Conservation (phyloP, 2,888 invertebrate genomes). For the Osmoderma eremita region DNA sequence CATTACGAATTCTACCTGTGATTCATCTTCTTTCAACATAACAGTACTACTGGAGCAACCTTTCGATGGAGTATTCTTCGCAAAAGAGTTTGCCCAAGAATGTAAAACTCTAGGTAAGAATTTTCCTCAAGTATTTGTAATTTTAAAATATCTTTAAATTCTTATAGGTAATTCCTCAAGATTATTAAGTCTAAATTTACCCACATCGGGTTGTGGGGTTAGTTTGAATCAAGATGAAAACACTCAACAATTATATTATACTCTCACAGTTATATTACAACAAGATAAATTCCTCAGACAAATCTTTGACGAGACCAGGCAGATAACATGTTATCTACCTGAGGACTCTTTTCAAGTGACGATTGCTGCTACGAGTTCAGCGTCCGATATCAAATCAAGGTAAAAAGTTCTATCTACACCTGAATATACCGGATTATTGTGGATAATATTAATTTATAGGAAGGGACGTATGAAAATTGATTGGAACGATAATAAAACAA, state of each 20-base stretch:
- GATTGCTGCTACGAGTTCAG: constrained; percentile 67
- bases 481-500: constrained; percentile 62
- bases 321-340: constrained; percentile 71
- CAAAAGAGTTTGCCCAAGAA: constrained; percentile 79
- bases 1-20: constrained; percentile 71
- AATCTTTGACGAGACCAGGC: constrained; percentile 75
- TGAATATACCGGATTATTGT: too few species aligned
- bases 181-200: constrained; percentile 57
- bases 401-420: too few species aligned
- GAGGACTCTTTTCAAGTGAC: constrained; percentile 68
- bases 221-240: constrained; percentile 67
- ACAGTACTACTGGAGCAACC: constrained; percentile 70
- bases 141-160: constrained; percentile 22
- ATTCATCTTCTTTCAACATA: constrained; percentile 71
- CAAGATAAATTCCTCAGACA: constrained; percentile 80
- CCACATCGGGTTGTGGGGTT: constrained; percentile 77
- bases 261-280: constrained; percentile 76
- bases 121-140: background rate
- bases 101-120: constrained; percentile 71
- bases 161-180: constrained; percentile 50
- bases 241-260: constrained; percentile 67
- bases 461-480: constrained; percentile 71
- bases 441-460: constrained; percentile 58
- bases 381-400: constrained; percentile 27
- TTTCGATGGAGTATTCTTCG: constrained; percentile 79